Evolutionary conservation across 2,113 vertebrate genomes (phyloP).

Genomic region (Ciconia maguari): DNA sequence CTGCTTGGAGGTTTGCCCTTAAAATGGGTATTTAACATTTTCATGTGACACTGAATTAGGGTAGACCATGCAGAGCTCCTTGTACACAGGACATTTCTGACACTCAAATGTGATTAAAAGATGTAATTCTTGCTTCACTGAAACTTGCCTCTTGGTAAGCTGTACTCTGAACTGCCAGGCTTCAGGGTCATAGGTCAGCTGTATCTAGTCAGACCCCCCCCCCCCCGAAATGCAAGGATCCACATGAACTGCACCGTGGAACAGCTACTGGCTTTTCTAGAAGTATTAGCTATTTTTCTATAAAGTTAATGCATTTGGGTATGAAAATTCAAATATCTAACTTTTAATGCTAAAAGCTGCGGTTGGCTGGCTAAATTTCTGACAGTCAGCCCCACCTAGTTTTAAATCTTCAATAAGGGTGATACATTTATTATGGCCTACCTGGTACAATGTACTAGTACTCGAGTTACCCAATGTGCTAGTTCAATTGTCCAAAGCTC

Average conservation of each 20-base stretch:
- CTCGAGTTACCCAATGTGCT: background rate
- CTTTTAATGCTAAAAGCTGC: background rate
- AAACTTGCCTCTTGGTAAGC: background rate
- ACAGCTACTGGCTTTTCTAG: background rate
- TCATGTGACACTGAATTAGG: background rate
- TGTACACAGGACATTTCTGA: background rate
- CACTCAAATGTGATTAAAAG: background rate
- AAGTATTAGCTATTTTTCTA: background rate
- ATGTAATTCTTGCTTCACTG: background rate
- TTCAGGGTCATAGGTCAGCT: background rate
- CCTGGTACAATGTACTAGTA: background rate
- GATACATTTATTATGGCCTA: background rate
- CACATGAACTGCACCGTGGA: background rate
- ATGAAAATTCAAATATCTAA: background rate
- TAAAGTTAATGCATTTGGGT: background rate
- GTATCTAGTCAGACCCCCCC: background rate
- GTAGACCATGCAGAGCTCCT: background rate
- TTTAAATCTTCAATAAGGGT: background rate
- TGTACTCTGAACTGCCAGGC: background rate
- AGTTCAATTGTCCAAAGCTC: background rate
- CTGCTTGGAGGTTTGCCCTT: background rate
- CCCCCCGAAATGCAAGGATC: background rate
- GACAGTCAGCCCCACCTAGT: background rate
- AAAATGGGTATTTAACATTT: background rate
- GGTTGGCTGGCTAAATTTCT: background rate